Evolutionary conservation across 53 echinoderm and acorn worm genomes (phyloP), one percentile per base, ranked within the genome.

Genomic region (Holothuria leucospilota): DNA sequence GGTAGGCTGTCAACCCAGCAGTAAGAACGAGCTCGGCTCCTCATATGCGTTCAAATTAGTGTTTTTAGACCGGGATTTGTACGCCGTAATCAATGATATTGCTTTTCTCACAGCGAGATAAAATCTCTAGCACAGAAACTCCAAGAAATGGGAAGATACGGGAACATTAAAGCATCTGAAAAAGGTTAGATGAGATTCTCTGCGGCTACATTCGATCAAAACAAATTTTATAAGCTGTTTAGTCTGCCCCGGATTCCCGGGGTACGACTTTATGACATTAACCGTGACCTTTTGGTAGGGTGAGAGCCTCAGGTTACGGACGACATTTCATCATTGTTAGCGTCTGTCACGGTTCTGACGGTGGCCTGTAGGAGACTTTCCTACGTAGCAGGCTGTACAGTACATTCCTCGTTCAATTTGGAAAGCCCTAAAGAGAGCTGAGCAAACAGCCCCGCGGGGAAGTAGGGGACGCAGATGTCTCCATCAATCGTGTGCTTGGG

Each of bases 171-270:
- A 51, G 52, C 75, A 75, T 52, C 52, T 25, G 16, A 56, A 56
- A 49, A 56, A 56, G 52, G 75, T 75, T 49, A 42, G 51, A 75
- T 51, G 75, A 26, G 26, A 39, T 49, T 75, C 23, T 75, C 75
- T 20, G 49, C 49, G 75, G 75, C 27, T 49, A 42, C 52, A n/a
- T 75, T 20, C 75, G 75, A 70, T 38, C 34, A 70, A 70, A 70
- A 38, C 52, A 52, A 75, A 75, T 75, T 75, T 75, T 51, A 75
- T 75, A 75, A 75, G 75, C 75, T 81, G 81, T 61, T 81, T 61
- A 81, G 81, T 81, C 81, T 81, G 81, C 38, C 81, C 81, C 58
- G 81, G 81, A 81, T 81, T 81, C 81, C 81, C 62, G 62, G 68
- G 81, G 62, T 81, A 81, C 81, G 53, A 60, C 52, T 20, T 28